Evolutionary conservation across 2,888 invertebrate species (phyloP).

Genomic region (Acrobasis suavella): DNA sequence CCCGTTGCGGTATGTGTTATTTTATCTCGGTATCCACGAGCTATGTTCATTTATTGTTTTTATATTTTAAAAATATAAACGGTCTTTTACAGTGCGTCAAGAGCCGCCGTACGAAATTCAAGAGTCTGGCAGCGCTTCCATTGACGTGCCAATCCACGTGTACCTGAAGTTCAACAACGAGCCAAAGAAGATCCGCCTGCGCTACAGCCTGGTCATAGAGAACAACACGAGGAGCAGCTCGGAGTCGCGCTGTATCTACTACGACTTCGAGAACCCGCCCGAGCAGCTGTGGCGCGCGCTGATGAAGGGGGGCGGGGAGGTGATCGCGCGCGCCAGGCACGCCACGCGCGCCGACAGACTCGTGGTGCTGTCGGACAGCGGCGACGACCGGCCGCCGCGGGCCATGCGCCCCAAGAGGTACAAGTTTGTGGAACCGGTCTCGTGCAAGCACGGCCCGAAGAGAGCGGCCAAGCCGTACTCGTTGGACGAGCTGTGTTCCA

Average conservation of each 20-base stretch:
- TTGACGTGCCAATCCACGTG: conserved; percentile 75
- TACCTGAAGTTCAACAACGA: conserved; percentile 71
- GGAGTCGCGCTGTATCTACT: conserved; percentile 67
- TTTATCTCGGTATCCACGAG: conserved; percentile 32
- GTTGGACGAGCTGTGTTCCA: conserved; percentile 60
- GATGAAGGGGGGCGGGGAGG: conserved; percentile 70
- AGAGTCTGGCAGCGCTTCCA: conserved; percentile 74
- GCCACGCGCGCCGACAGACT: conserved; percentile 46
- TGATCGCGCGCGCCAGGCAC: conserved; percentile 55
- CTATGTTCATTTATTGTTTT: conserved; percentile 33
- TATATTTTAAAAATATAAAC: conserved; percentile 35
- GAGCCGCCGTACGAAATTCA: conserved; percentile 79
- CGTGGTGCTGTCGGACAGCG: conserved; percentile 55
- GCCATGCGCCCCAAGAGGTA: conserved; percentile 49
- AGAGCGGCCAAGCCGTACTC: conserved; percentile 49
- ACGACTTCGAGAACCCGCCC: conserved; percentile 71
- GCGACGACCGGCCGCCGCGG: conserved; percentile 44
- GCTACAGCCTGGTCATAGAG: conserved; percentile 70
- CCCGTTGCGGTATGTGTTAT: conserved; percentile 46
- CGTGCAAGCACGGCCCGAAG: conserved; percentile 53
- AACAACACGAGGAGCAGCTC: conserved; percentile 63
- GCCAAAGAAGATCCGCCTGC: conserved; percentile 70
- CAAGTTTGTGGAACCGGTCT: conserved; percentile 63
- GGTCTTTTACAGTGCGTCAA: conserved; percentile 67
- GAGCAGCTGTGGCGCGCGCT: conserved; percentile 63